These are phyloP conservation scores for Apoda limacodes DNA, from an alignment of 2,888 invertebrate species.

Conservation along the genomic window DNA sequence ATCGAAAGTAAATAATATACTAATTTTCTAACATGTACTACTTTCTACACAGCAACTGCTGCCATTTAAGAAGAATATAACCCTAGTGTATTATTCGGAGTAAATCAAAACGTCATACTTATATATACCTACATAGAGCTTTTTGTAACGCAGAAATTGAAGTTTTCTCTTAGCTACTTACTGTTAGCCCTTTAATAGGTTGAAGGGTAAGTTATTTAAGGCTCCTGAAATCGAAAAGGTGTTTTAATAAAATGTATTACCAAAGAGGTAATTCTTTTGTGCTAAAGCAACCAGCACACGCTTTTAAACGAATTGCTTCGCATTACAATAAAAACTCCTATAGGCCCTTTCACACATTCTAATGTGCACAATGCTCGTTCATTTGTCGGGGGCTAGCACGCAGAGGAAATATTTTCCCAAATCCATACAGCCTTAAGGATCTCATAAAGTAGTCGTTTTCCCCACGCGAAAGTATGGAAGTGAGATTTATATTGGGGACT, in stretches of 20 bases:
- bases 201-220: constrained; percentile 2
- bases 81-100: too few relatives aligned
- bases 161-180: too few relatives aligned
- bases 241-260: constrained; percentile 53
- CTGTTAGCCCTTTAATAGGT: too few relatives aligned
- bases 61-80: too few relatives aligned
- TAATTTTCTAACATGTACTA: too few relatives aligned
- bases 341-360: constrained; percentile 66
- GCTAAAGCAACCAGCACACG: constrained; percentile 53
- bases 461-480: constrained; percentile 69
- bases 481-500: constrained; percentile 68
- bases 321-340: constrained; percentile 66
- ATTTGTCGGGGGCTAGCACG: constrained; percentile 66
- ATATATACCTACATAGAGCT: too few relatives aligned
- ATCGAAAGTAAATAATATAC: too few relatives aligned
- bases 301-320: constrained; percentile 69
- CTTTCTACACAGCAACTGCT: too few relatives aligned
- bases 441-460: constrained; percentile 69
- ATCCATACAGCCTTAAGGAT: constrained; percentile 72
- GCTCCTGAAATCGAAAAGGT: constrained; percentile 27
- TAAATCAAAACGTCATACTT: too few relatives aligned
- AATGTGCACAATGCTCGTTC: constrained; percentile 64
- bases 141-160: too few relatives aligned
- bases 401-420: constrained; percentile 69
- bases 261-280: constrained; percentile 60